Base-by-base conservation (phyloP, 2,113 vertebrate species). In the Baryphthengus martii region DNA sequence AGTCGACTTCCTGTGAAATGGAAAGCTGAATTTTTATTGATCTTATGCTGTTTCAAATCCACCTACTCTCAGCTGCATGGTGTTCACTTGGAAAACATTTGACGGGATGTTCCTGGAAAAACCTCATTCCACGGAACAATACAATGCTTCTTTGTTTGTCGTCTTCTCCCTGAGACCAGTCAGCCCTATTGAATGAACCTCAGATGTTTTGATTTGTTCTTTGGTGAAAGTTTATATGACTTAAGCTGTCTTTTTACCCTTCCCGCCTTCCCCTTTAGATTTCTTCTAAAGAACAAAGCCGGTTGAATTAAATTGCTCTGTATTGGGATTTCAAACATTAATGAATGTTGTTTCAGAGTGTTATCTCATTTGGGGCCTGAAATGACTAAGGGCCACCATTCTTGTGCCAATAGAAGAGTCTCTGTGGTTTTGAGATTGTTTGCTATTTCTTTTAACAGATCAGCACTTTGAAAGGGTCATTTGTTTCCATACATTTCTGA, bases 111-210 rank as follows among this genome's bases (percentile, higher is more conserved):
- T 95, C 90, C 93, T 70, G 93, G 95, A 96, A 94, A 96, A 96
- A 88, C 81, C 90, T 95, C 95, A 70, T 92, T 87, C 67, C 0
- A 3, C 1, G 5, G 93, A 95, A 88, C 40, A 90, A 91, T 62
- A 97, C 95, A 97, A 92, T 96, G 53, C 76, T 61, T 42, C 96
- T 98, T 98, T 98, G 97, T 98, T 93, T 95, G 91, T 88, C 53
- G 10, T 93, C 92, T 79, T 90, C 92, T 97, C 1, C 6, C 91
- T 61, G 83, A 83, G 88, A 85, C 91, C 94, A 68, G 78, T 80
- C 85, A 96, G 73, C 77, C 92, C 56, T 91, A 74, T 35, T 95
- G 95, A 88, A 94, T 96, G 95, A 93, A 90, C 90, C 85, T 95
- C 87, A 89, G 88, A 90, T 94, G 84, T 98, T 98, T 97, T 97